A percentile compares a stretch with the other conserved stretches of the same genome.
Conservation (phyloP, 2,888 invertebrate species). For the Candidula unifasciata region DNA sequence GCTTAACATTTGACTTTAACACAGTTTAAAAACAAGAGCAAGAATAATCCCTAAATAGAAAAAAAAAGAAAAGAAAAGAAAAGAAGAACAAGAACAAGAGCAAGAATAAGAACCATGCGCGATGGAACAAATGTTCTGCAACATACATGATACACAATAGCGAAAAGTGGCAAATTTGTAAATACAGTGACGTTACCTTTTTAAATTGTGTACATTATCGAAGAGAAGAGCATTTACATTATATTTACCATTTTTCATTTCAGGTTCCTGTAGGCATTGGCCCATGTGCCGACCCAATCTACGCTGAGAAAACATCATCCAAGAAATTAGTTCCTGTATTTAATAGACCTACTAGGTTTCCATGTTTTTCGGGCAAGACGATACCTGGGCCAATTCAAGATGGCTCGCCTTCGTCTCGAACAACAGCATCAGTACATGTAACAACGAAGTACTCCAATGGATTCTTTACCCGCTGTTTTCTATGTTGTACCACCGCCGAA, state of each 20-base stretch:
- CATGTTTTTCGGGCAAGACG: constrained; percentile 62
- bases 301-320: constrained; percentile 55
- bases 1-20: too few species aligned
- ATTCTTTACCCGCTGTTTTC: constrained; percentile 47
- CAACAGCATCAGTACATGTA: constrained; percentile 51
- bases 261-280: constrained; percentile 68
- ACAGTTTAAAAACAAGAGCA: too few species aligned
- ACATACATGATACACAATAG: too few species aligned
- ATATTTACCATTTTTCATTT: background rate
- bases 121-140: too few species aligned
- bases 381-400: background rate
- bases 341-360: constrained; percentile 69
- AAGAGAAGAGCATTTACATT: too few species aligned
- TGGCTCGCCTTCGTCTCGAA: constrained; percentile 35
- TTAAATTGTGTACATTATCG: too few species aligned
- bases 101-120: too few species aligned
- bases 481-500: constrained; percentile 44
- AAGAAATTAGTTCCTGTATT: constrained; percentile 66
- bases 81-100: too few species aligned
- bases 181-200: too few species aligned
- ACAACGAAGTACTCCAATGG: constrained; percentile 54
- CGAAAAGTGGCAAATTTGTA: too few species aligned
- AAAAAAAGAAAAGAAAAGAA: too few species aligned
- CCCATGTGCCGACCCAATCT: constrained; percentile 63
- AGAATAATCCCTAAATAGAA: too few species aligned